A percentile compares a stretch with the other conserved stretches of the same genome.
These are phyloP conservation scores for Pseudobourletiella spinata DNA, from an alignment of 1,140 invertebrate genomes.

Conservation along the genomic window DNA sequence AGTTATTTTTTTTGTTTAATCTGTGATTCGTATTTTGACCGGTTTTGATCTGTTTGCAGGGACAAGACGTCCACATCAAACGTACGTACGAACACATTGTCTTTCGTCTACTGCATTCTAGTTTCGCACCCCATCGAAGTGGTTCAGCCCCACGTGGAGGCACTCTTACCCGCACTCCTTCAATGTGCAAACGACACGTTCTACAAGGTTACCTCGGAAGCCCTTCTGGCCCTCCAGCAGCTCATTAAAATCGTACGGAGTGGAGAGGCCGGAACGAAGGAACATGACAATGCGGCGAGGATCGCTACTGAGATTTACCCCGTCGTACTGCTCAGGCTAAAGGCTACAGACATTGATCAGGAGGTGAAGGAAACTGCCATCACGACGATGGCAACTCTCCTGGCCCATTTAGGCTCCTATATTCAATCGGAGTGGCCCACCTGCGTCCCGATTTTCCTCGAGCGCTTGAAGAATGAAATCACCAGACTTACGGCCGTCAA, in stretches of 20 bases:
- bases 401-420: conserved; percentile 30
- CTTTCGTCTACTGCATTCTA: conserved; percentile 82
- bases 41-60: conserved; percentile 44
- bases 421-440: conserved; percentile 56
- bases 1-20: too few relatives aligned
- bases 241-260: conserved; percentile 82
- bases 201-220: conserved; percentile 97
- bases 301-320: conserved; percentile 31
- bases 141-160: conserved; percentile 62
- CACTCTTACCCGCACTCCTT: conserved; percentile 79
- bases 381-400: conserved; percentile 67
- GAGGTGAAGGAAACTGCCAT: conserved; percentile 97
- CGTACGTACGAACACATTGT: conserved; percentile 96
- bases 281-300: conserved; percentile 28
- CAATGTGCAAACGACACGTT: conserved; percentile 86
- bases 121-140: conserved; percentile 69
- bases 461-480: conserved; percentile 91
- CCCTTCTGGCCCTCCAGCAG: conserved; percentile 83
- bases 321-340: conserved; percentile 50
- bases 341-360: conserved; percentile 94
- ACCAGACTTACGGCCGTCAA: conserved; percentile 93
- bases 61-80: conserved; percentile 93
- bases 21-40: too few relatives aligned
- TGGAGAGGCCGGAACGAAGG: conserved; percentile 1
- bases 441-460: conserved; percentile 88